These are phyloP conservation scores for Diploscapter pachys DNA, from an alignment of 1,140 invertebrate genomes.

Conservation along the genomic window DNA sequence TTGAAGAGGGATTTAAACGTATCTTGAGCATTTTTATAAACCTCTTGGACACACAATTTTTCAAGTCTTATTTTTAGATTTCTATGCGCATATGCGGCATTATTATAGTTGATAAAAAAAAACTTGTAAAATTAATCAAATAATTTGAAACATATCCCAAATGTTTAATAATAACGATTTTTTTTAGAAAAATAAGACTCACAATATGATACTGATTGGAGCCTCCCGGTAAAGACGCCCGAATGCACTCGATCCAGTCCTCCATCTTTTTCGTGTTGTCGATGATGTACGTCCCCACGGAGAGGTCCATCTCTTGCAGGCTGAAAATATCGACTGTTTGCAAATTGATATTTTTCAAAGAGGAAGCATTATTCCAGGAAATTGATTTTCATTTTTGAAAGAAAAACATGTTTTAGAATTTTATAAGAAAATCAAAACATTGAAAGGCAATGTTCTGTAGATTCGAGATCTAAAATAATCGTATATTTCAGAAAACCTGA, in stretches of 20 bases:
- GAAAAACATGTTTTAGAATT: not conserved
- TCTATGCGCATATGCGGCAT: not conserved
- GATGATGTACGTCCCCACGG: conserved; percentile 55
- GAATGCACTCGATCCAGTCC: conserved; percentile 47
- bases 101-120: not conserved
- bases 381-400: not conserved
- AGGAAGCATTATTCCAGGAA: not conserved
- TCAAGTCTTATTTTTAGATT: not conserved
- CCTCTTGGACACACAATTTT: not conserved
- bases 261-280: conserved; percentile 50
- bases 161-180: conserved; percentile 12
- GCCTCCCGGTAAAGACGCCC: conserved; percentile 38
- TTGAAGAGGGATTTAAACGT: conserved; percentile 1
- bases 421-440: not conserved
- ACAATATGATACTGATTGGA: conserved; percentile 14
- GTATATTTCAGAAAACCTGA: too few species aligned
- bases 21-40: not conserved
- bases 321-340: conserved; percentile 38
- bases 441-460: not conserved
- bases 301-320: conserved; percentile 57
- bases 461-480: not conserved
- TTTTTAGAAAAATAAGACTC: not conserved
- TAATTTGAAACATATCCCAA: not conserved
- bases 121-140: too few species aligned
- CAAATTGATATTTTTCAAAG: not conserved